phyloP scores from a whole-genome alignment of 1,140 invertebrate genomes.

The Leptonema lineaticorne region DNA sequence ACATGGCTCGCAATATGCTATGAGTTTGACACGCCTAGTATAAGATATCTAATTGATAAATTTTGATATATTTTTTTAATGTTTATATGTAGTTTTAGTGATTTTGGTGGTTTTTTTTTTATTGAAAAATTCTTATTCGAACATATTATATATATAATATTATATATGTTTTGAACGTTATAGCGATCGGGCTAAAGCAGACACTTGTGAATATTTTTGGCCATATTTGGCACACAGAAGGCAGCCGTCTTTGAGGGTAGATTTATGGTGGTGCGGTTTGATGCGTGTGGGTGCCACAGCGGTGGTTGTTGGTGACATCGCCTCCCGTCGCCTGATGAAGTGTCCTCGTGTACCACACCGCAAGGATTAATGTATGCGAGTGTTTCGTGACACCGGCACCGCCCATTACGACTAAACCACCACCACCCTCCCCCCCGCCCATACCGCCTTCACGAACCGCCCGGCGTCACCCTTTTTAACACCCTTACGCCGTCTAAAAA shows the following conservation, averaged over 20 bases:
- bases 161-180: no score
- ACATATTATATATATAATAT: no score
- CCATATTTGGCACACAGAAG: background rate
- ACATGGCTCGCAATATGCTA: no score
- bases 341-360: slow-evolving; percentile 23
- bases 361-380: slow-evolving; percentile 33
- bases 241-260: background rate
- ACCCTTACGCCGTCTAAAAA: no score
- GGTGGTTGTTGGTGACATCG: slow-evolving; percentile 30
- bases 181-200: background rate
- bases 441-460: no score
- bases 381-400: slow-evolving; percentile 22
- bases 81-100: no score
- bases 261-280: slow-evolving; percentile 18
- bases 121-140: no score
- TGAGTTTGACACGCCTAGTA: no score
- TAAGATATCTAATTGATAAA: no score
- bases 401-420: background rate
- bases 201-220: background rate
- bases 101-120: no score
- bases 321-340: slow-evolving; percentile 36
- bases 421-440: slow-evolving; percentile 1
- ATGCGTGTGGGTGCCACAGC: slow-evolving; percentile 11
- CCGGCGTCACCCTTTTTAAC: no score
- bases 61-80: no score